Conservation (phyloP, 2,113 vertebrate species). For the Pelecanoides urinatrix region DNA sequence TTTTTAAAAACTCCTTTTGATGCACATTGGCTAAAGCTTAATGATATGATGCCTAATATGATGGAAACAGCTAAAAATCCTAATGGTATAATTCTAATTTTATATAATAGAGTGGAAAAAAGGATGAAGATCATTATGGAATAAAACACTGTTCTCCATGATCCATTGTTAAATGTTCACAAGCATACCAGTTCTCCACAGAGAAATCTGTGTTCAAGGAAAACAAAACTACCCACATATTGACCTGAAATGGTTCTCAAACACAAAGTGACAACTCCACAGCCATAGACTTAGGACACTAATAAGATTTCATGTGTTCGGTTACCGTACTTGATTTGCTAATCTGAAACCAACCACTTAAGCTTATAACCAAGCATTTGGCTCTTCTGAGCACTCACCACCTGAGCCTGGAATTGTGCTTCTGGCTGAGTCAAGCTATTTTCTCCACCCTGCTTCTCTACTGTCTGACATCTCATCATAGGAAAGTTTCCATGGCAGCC, state of each 20-base stretch:
- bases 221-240: fast-evolving
- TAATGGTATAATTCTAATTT: neutral
- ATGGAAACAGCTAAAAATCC: neutral
- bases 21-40: neutral
- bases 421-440: neutral
- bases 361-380: neutral
- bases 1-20: neutral
- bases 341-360: neutral
- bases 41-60: neutral
- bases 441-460: neutral
- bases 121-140: neutral
- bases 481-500: neutral
- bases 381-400: neutral
- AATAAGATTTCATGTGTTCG: neutral
- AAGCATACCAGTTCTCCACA: neutral
- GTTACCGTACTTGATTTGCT: neutral
- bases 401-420: neutral
- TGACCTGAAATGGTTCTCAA: neutral
- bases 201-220: neutral
- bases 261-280: neutral
- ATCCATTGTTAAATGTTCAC: neutral
- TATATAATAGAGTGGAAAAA: neutral
- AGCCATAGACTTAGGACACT: neutral
- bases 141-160: neutral
- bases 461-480: neutral